Percentiles rank a stretch among this genome's conserved stretches.
Evolutionary conservation across 1,140 invertebrate genomes (phyloP).

Genomic region (Neoseiulus cucumeris): DNA sequence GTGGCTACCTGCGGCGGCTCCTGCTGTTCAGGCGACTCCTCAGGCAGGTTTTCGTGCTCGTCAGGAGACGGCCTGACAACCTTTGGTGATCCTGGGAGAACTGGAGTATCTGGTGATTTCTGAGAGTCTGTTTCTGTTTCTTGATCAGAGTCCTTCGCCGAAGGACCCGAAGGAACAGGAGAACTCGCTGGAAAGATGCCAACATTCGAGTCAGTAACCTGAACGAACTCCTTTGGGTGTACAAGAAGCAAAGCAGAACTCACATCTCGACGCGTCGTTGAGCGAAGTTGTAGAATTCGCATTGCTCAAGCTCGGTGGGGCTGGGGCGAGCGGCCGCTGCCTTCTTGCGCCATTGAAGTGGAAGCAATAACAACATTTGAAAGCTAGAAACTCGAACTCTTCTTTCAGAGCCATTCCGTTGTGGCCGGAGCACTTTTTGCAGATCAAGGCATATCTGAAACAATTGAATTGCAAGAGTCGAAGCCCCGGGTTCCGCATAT

Average conservation of each 20-base stretch:
- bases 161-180: conserved; percentile 8
- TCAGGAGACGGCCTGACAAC: too few species aligned
- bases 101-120: too few species aligned
- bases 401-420: conserved; percentile 94
- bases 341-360: conserved; percentile 60
- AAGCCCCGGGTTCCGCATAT: too few species aligned
- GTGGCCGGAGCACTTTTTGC: conserved; percentile 64
- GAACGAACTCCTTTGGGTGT: not conserved
- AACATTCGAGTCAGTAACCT: not conserved
- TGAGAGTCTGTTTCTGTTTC: not conserved
- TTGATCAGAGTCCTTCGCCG: conserved; percentile 8
- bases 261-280: conserved; percentile 1
- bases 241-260: not conserved
- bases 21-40: too few species aligned
- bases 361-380: conserved; percentile 70
- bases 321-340: conserved; percentile 49
- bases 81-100: too few species aligned
- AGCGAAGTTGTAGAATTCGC: not conserved
- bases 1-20: too few species aligned
- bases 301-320: conserved; percentile 18
- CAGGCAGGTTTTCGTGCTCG: too few species aligned
- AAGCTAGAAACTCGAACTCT: conserved; percentile 72
- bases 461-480: too few species aligned
- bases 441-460: conserved; percentile 62
- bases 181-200: not conserved